Evolutionary conservation across 2,888 invertebrate species (phyloP), one percentile per base, ranked within the genome.

Genomic region (Smittia aterrima): DNA sequence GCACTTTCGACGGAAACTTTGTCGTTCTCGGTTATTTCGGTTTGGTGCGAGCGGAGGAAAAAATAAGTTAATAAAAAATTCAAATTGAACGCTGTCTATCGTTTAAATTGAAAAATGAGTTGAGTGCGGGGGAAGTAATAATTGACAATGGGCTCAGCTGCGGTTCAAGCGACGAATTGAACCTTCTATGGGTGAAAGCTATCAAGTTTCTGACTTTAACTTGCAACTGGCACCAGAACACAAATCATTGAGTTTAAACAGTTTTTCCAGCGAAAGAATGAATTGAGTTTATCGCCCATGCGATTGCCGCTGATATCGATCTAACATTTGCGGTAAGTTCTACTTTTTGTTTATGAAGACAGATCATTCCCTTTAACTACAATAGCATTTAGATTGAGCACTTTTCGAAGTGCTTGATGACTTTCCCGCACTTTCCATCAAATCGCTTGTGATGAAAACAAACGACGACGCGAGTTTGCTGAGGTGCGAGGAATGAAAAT

Each of bases 121-220:
- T n/a, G 47, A 47, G 38, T 47, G 47, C 47, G 47, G 47, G 47
- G 47, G 47, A 47, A 47, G 47, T 47, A 47, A 47, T 47, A 47
- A 47, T 47, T 47, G 47, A 47, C 13, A n/a, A 6, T 47, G 47
- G 11, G n/a, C 47, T 47, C 47, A n/a, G 47, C 47, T 32, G 32
- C 3, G 32, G n/a, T 38, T 38, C 38, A 38, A 47, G n/a, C n/a
- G n/a, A n/a, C n/a, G n/a, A n/a, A n/a, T 16, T 47, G 47, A 47
- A 16, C 32, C 11, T 6, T 11, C 47, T 47, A 11, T 6, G n/a
- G 47, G 32, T 9, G 9, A 32, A 32, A 32, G 3, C 32, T 6
- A 32, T 32, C 32, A 32, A 32, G 4, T 3, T 32, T 32, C n/a
- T 32, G 32, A 32, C 32, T 32, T 32, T 32, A 32, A 32, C 32